Evolutionary conservation across 2,888 invertebrate genomes (phyloP), one percentile per base, ranked within the genome.

Genomic region (Lycia hirtaria): DNA sequence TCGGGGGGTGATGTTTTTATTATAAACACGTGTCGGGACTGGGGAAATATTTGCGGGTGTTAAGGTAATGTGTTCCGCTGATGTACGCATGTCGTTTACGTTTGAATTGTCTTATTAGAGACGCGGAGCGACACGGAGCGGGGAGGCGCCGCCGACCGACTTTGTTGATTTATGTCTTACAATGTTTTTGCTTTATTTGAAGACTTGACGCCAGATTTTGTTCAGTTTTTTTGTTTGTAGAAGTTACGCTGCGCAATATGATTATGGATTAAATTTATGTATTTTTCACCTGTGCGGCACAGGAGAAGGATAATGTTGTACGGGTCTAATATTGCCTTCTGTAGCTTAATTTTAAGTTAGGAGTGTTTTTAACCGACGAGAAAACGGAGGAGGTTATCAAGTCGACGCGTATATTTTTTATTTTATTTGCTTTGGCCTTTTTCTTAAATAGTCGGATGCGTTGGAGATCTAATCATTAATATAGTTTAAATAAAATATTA

Each of bases 1-100:
- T 52, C 54, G 54, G 67, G 73, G 78, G 76, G 80, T 85, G 88
- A 88, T 88, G 86, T 87, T 90, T 88, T 88, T 91, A 89, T 90
- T 88, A 88, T 86, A 83, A 85, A 83, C 83, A 83, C 86, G 85
- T 83, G 85, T 80, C 75, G 76, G 75, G 81, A 74, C 76, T 80
- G 57, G 77, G 60, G 78, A 78, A 83, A 84, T 88, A 83, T 87
- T 86, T 85, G 81, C 79, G 76, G 75, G 80, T 81, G 85, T 81
- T 77, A 76, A 74, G 77, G 78, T 75, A 76, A 80, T 76, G 75
- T 75, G 74, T 72, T 75, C 68, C 57, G 68, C 70, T 76, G 81
- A 82, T 79, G 78, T 80, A 81, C 76, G 81, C 64, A 62, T 71
- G 70, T 76, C 78, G 79, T 81, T 86, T 73, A 73, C 78, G 76